phyloP scores from a whole-genome alignment of 2,888 invertebrate genomes.

The Helicoverpa assulta region DNA sequence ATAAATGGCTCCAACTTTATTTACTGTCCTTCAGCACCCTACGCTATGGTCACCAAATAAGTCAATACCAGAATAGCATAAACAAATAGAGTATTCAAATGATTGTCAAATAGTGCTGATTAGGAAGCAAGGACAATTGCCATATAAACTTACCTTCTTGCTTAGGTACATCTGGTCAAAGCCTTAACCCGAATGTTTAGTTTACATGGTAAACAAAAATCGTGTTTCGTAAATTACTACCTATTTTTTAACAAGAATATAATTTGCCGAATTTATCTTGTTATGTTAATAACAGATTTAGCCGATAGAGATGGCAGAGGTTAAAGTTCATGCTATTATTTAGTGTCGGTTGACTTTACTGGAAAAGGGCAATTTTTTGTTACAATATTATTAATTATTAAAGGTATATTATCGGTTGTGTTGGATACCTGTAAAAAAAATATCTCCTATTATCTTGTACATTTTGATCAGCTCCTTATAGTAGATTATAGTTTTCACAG shows the following conservation, averaged over 20 bases:
- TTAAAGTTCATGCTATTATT: not conserved
- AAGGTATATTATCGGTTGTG: too few species aligned
- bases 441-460: too few species aligned
- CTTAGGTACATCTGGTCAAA: conserved; percentile 32
- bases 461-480: too few species aligned
- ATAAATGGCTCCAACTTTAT: not conserved
- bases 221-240: conserved; percentile 49
- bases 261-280: conserved; percentile 6
- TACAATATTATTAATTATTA: too few species aligned
- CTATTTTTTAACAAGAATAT: conserved; percentile 28
- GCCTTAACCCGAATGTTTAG: conserved; percentile 59
- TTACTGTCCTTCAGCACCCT: not conserved
- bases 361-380: not conserved
- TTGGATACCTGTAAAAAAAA: too few species aligned
- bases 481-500: too few species aligned
- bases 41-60: conserved; percentile 20
- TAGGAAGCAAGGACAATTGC: conserved; percentile 56
- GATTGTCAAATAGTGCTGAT: conserved; percentile 55
- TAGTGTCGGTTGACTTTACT: not conserved
- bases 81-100: conserved; percentile 51
- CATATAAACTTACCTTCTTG: conserved; percentile 8
- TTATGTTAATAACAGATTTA: conserved; percentile 2
- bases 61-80: conserved; percentile 7
- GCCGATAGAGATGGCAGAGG: not conserved
- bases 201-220: conserved; percentile 47